Evolutionary conservation across 2,113 vertebrate species (phyloP).

Genomic region (Gobio gobio): DNA sequence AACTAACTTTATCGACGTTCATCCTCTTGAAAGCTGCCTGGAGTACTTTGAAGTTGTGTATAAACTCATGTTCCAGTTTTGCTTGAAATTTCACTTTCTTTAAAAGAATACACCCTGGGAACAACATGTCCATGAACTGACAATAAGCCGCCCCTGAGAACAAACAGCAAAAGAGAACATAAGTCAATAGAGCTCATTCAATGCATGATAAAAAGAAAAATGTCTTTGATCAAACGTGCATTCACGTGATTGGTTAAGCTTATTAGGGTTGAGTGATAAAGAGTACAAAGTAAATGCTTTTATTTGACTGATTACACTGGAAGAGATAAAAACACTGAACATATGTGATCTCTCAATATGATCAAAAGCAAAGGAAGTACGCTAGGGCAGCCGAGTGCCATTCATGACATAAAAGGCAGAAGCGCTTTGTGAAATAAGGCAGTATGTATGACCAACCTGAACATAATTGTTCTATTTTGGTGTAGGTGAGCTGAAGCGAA

Average conservation of each 20-base stretch:
- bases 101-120: conserved; percentile 92
- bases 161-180: conserved; percentile 36
- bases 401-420: background rate
- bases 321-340: background rate
- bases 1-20: conserved; percentile 94
- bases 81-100: conserved; percentile 99
- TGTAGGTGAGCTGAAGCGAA: conserved; percentile 93
- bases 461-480: conserved; percentile 96
- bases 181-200: conserved; percentile 6
- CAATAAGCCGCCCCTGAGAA: conserved; percentile 90
- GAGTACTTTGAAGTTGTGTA: conserved; percentile 98
- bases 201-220: background rate
- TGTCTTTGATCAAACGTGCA: conserved; percentile 21
- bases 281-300: background rate
- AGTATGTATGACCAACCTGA: conserved; percentile 79
- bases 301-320: background rate
- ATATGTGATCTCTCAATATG: background rate
- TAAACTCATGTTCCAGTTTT: conserved; percentile 95
- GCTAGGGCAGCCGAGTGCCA: background rate
- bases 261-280: background rate
- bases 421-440: background rate
- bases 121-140: conserved; percentile 99
- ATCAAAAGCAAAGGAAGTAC: background rate
- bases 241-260: background rate
- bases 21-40: conserved; percentile 97